Conservation (phyloP, 1,140 invertebrate genomes). For the Drosophila biarmipes region DNA sequence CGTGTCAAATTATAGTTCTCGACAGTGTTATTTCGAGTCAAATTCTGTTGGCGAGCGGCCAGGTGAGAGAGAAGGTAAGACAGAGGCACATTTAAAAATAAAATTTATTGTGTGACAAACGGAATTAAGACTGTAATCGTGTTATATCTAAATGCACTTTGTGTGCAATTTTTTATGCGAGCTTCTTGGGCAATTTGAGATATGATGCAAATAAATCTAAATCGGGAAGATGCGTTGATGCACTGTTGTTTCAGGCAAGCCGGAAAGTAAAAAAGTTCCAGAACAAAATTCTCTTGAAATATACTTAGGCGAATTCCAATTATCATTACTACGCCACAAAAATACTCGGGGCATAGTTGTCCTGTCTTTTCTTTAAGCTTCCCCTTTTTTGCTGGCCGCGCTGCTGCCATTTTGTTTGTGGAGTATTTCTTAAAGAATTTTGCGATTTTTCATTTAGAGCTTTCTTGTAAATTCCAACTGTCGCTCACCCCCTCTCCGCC, state of each 20-base stretch:
- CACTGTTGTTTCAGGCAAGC: background rate
- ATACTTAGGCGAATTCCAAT: slow-evolving; percentile 61
- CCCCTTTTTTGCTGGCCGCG: background rate
- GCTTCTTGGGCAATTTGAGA: slow-evolving; percentile 32
- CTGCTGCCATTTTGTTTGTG: slow-evolving; percentile 35
- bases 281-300: background rate
- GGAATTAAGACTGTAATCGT: slow-evolving; percentile 38
- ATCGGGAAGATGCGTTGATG: background rate
- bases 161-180: slow-evolving; percentile 12
- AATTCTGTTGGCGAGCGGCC: slow-evolving; percentile 60
- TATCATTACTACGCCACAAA: slow-evolving; percentile 63
- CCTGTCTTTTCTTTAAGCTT: slow-evolving; percentile 4
- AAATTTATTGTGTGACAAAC: slow-evolving; percentile 29
- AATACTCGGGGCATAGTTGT: slow-evolving; percentile 19
- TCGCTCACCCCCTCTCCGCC: slow-evolving; percentile 14
- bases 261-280: background rate
- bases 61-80: slow-evolving; percentile 16
- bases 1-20: slow-evolving; percentile 77
- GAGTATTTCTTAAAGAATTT: slow-evolving; percentile 55
- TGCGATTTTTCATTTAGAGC: slow-evolving; percentile 74
- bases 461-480: slow-evolving; percentile 74
- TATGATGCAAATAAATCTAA: slow-evolving; percentile 9
- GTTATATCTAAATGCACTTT: slow-evolving; percentile 29
- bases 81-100: slow-evolving; percentile 28
- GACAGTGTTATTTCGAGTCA: slow-evolving; percentile 59